Evolutionary conservation across 2,888 invertebrate species (phyloP).

Genomic region (Petrolisthes manimaculis): DNA sequence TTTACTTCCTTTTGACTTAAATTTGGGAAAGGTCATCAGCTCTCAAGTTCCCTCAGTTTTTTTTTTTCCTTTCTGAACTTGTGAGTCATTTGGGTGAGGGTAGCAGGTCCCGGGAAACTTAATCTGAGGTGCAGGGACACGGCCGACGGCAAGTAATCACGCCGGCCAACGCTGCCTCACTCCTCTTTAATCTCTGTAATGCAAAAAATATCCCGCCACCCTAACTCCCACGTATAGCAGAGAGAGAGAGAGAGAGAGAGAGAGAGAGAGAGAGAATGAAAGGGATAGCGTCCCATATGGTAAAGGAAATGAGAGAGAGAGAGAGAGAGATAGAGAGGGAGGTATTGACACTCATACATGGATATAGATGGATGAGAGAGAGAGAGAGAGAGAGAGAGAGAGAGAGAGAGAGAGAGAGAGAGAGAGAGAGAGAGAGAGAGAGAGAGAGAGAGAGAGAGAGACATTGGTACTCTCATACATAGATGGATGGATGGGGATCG

Average conservation of each 20-base stretch:
- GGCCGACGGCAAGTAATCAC: conserved; percentile 39
- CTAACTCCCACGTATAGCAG: neutral
- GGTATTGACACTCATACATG: no score
- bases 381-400: neutral
- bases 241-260: neutral
- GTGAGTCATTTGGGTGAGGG: no score
- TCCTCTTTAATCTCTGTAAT: conserved; percentile 35
- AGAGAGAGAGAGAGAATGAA: neutral
- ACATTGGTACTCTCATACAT: no score
- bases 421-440: neutral
- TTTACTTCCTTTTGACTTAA: neutral
- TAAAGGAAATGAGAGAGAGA: neutral
- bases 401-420: neutral
- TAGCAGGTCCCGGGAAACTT: neutral
- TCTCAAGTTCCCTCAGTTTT: neutral
- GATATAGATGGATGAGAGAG: no score
- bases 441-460: conserved; percentile 1
- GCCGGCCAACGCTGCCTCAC: conserved; percentile 15
- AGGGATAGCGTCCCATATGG: neutral
- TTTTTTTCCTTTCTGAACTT: neutral
- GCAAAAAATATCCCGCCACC: conserved; percentile 26
- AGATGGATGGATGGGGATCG: no score
- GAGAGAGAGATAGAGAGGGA: neutral
- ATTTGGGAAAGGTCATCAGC: neutral
- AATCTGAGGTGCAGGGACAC: conserved; percentile 27